Evolutionary conservation across 2,888 invertebrate genomes (phyloP).

Genomic region (Smittia aterrima): DNA sequence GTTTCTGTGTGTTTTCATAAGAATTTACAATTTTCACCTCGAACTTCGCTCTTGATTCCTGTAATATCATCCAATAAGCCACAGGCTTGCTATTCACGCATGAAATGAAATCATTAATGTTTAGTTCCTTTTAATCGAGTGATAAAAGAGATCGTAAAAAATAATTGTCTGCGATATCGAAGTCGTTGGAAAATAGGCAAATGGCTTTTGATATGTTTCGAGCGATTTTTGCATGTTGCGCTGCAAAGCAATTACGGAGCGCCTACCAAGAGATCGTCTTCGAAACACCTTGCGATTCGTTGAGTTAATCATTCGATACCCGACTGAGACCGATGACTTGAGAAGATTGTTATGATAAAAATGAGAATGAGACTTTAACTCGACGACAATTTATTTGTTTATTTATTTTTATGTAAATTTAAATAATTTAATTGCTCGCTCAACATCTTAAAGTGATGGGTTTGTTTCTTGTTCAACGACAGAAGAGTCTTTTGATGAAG

Average conservation of each 20-base stretch:
- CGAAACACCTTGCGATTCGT: no score
- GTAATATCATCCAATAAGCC: not conserved
- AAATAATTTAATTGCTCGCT: slow-evolving; percentile 26
- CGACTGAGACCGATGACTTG: not conserved
- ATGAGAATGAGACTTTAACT: slow-evolving; percentile 29
- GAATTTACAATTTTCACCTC: not conserved
- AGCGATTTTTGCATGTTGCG: no score
- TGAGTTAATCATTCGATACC: not conserved
- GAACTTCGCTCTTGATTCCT: not conserved
- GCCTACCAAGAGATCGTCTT: no score
- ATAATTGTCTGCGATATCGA: not conserved
- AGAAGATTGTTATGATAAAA: not conserved
- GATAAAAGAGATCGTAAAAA: slow-evolving; percentile 20
- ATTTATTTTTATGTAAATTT: slow-evolving; percentile 36
- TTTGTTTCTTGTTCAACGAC: slow-evolving; percentile 17
- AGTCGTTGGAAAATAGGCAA: no score
- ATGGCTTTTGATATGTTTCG: no score
- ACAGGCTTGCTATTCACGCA: not conserved
- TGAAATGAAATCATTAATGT: slow-evolving; percentile 32
- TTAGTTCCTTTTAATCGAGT: slow-evolving; percentile 26
- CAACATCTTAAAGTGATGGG: no score
- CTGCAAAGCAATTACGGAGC: no score
- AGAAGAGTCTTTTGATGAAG: slow-evolving; percentile 11
- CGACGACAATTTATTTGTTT: slow-evolving; percentile 40
- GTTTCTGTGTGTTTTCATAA: slow-evolving; percentile 33